These are phyloP conservation scores for Corynorhinus townsendii DNA, from an alignment of 2,113 vertebrate genomes.

Conservation along the genomic window DNA sequence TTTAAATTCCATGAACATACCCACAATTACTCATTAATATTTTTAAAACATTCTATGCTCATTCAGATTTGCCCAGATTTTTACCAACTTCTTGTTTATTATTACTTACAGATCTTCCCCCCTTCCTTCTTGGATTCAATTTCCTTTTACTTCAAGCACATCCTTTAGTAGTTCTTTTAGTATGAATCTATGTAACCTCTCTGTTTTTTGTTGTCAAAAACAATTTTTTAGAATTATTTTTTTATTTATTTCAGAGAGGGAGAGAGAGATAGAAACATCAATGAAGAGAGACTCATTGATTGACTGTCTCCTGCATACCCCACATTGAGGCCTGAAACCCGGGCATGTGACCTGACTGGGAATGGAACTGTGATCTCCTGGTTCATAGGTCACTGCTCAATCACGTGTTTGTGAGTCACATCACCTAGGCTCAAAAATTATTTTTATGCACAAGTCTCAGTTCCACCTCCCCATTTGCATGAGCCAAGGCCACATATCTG, in stretches of 20 bases:
- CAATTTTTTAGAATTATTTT: too few relatives aligned
- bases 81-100: background rate
- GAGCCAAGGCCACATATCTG: background rate
- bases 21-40: background rate
- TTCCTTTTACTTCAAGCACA: background rate
- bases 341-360: too few relatives aligned
- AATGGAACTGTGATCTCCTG: too few relatives aligned
- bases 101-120: background rate
- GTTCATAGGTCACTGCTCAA: too few relatives aligned
- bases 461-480: too few relatives aligned
- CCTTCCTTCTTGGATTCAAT: background rate
- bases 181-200: background rate
- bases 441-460: background rate
- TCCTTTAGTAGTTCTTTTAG: background rate
- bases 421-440: background rate
- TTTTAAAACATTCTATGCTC: background rate
- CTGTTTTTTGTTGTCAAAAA: background rate
- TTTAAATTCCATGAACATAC: background rate
- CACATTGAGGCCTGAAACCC: too few relatives aligned
- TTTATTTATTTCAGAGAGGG: too few relatives aligned
- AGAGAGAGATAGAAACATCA: too few relatives aligned
- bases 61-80: background rate
- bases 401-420: too few relatives aligned
- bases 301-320: too few relatives aligned
- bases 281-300: too few relatives aligned